Conservation (phyloP, 2,113 vertebrate species). For the Tenrec ecaudatus region DNA sequence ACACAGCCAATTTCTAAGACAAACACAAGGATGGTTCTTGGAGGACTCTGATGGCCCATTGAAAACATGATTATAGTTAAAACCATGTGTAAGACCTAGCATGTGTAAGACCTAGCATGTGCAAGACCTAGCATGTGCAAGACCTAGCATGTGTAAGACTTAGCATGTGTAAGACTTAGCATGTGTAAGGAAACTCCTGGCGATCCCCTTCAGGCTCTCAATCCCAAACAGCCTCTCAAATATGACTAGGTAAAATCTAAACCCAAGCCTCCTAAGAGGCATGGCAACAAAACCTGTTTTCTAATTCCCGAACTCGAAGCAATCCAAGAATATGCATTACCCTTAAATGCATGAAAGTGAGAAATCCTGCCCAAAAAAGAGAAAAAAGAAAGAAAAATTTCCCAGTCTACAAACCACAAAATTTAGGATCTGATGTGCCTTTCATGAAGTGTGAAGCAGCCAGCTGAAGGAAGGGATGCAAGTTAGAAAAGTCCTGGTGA, state of each 20-base stretch:
- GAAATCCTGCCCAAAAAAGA: neutral
- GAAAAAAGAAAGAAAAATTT: neutral
- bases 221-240: slow-evolving; percentile 45
- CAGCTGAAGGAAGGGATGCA: too few relatives aligned
- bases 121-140: neutral
- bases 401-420: slow-evolving; percentile 24
- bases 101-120: slow-evolving; percentile 5
- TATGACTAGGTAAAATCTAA: slow-evolving; percentile 35
- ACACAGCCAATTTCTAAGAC: slow-evolving; percentile 16
- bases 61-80: slow-evolving; percentile 41
- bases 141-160: too few relatives aligned
- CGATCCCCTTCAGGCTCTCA: neutral
- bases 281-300: slow-evolving; percentile 12
- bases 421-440: neutral
- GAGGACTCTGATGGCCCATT: neutral
- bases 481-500: neutral
- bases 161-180: neutral
- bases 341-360: neutral
- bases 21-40: neutral
- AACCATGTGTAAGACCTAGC: neutral
- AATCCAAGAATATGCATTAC: slow-evolving; percentile 1
- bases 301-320: neutral
- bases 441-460: neutral
- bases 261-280: neutral
- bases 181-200: slow-evolving; percentile 30